Base-by-base conservation (phyloP, 1,140 invertebrate species). In the Rhagoletis pomonella region DNA sequence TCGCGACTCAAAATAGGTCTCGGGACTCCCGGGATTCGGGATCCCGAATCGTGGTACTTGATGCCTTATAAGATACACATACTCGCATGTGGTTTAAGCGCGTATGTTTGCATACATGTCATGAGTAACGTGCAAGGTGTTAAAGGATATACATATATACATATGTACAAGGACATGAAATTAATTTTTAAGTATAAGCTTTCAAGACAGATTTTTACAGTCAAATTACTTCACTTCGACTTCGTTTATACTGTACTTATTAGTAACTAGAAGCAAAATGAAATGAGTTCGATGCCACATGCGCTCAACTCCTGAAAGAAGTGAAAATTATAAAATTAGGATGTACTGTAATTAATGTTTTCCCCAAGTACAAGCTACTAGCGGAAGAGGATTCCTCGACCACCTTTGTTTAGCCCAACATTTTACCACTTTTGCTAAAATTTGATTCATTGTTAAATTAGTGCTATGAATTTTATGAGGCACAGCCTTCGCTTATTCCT, bases 151-250 rank as follows among this genome's bases (percentile, higher is more conserved):
- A 65, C 29, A 29, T 29, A 29, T 29, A 29, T 29, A 29, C 29
- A 29, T 29, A 29, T 29, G 29, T 29, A 29, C 29, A 42, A 86
- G 85, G 44, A 88, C 86, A 64, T 86, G 12, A 86, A 88, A 88
- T 86, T 88, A 88, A 88, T 88, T 86, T 88, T 88, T 86, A 60
- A 86, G 87, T 86, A 55, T 84, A 84, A 60, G 84, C 44, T 12
- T 42, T 5, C 10, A 9, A 73, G 7, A 14, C 29, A 14, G n/a
- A 29, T 42, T 0, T 73, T 10, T 47, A 4, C n/a, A 4, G 5
- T 19, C 29, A 65, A 65, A 65, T 6, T 39, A 7, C 6, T 14
- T 14, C 6, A 39, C 64, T 19, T 6, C 64, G 17, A 9, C 64
- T n/a, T 5, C 17, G 29, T 6, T 6, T 19, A 65, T 19, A 65